These are phyloP conservation scores for Loxodonta africana DNA, from an alignment of 2,113 vertebrate species.

Conservation along the genomic window DNA sequence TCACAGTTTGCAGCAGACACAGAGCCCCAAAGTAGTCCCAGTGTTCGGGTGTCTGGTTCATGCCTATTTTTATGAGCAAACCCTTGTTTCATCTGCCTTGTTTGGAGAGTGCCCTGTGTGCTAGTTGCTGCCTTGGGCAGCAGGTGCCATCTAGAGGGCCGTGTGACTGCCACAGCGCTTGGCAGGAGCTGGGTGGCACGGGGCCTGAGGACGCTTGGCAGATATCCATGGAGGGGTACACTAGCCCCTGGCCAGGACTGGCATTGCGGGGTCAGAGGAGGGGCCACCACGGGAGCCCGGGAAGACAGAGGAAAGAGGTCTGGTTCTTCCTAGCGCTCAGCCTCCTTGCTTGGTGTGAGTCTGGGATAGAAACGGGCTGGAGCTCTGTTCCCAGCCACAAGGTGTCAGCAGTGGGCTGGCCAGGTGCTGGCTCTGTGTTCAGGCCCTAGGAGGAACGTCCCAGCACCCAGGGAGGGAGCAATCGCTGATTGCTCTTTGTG, in stretches of 20 bases:
- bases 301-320: neutral
- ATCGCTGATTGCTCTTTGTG: neutral
- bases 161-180: neutral
- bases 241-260: neutral
- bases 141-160: conserved; percentile 71
- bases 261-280: neutral
- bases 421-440: neutral
- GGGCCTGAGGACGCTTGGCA: neutral
- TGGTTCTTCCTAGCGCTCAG: neutral
- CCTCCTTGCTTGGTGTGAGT: neutral
- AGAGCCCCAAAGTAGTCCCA: neutral
- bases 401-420: conserved; percentile 87
- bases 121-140: conserved; percentile 43
- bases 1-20: neutral
- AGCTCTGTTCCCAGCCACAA: conserved; percentile 65
- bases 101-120: neutral
- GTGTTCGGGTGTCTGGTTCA: conserved; percentile 5
- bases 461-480: too few species aligned
- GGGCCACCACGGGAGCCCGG: accelerated
- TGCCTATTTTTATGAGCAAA: conserved; percentile 47
- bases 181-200: neutral
- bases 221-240: neutral
- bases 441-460: neutral
- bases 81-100: conserved; percentile 39
- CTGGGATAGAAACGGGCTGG: neutral